Base-by-base conservation (phyloP, 1,140 invertebrate genomes). In the Adoxophyes honmai region DNA sequence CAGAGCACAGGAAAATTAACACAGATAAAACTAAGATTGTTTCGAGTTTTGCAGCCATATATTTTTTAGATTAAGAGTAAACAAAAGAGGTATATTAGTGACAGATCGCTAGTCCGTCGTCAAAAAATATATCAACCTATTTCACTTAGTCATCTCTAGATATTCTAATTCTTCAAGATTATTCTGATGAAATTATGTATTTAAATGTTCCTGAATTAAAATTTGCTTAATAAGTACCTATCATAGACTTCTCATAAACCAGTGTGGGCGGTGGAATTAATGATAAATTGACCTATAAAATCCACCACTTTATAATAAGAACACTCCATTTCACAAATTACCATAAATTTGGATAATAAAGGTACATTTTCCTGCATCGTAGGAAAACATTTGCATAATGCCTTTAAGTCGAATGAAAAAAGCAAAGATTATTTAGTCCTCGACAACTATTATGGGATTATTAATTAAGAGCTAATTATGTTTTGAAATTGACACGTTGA, bases 291-390 rank as follows among this genome's bases (percentile, higher is more conserved):
- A 18, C 42, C 42, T 33, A 28, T 48, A 48, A 48, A 18, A 48
- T 10, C 16, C 21, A 10, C 18, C 11, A 48, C 42, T 48, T 18
- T 13, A 33, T 44, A n/a, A 18, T 48, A 48, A 48, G 16, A 48
- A 21, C 21, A 28, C 42, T 48, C 42, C 42, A 48, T 48, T 48
- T 48, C 21, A 7, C 18, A 28, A 28, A 48, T 48, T 48, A 11
- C 18, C 42, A 48, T 48, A 48, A 48, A 48, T 48, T 48, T 48
- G 42, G 10, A 48, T 48, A 48, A 48, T 48, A 21, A 48, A 48
- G 16, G 42, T 48, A 33, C 21, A 48, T 48, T 21, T 48, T 28
- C 42, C 16, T 48, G 42, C 21, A 21, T 21, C 21, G 42, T 28
- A 48, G 42, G 16, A 33, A 16, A 28, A 48, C 42, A 48, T 48